Evolutionary conservation across 2,888 invertebrate genomes (phyloP).

Genomic region (Chrysomela aeneicollis): DNA sequence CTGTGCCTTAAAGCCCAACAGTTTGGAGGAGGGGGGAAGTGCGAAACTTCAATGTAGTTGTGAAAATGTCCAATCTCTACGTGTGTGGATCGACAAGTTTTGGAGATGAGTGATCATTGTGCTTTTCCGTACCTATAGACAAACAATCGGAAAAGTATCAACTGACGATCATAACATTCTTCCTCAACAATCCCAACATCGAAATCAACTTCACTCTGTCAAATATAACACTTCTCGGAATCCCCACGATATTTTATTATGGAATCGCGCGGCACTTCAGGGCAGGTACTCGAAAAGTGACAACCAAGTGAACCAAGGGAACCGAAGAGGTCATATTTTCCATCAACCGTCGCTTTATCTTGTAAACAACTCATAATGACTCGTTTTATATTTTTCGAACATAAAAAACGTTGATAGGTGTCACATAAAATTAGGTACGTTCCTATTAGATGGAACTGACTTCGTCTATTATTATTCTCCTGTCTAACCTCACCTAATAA

Average conservation of each 20-base stretch:
- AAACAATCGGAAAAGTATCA: too few relatives aligned
- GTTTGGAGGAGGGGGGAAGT: too few relatives aligned
- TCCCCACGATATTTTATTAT: constrained; percentile 31
- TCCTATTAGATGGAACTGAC: constrained; percentile 14
- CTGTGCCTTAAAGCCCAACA: too few relatives aligned
- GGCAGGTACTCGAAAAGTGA: constrained; percentile 37
- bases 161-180: too few relatives aligned
- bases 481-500: neutral
- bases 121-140: too few relatives aligned
- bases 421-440: constrained; percentile 23
- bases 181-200: constrained; percentile 5
- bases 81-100: too few relatives aligned
- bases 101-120: too few relatives aligned
- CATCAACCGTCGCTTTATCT: constrained; percentile 40
- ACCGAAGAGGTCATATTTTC: constrained; percentile 35
- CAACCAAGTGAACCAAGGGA: constrained; percentile 29
- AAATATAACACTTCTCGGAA: constrained; percentile 33
- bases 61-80: too few relatives aligned
- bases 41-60: too few relatives aligned
- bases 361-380: constrained; percentile 46
- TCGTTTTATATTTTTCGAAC: constrained; percentile 44
- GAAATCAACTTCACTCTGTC: constrained; percentile 26
- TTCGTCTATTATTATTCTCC: constrained; percentile 1
- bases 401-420: constrained; percentile 23
- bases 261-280: constrained; percentile 24